These are phyloP conservation scores for Xiphophorus hellerii DNA, from an alignment of 2,113 vertebrate genomes.

Conservation along the genomic window DNA sequence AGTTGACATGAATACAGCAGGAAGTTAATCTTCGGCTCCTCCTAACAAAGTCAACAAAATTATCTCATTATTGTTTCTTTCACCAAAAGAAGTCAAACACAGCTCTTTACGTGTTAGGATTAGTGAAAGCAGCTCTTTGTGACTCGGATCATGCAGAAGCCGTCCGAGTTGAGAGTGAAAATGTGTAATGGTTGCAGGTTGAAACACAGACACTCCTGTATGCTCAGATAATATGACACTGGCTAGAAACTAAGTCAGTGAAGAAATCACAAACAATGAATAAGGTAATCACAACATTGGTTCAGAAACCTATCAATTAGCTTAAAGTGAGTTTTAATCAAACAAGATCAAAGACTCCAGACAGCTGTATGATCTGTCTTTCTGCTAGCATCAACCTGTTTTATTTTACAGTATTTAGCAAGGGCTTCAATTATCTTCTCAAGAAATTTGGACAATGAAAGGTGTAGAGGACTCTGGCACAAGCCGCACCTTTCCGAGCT, in stretches of 20 bases:
- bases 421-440: constrained; percentile 28
- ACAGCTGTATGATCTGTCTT: not conserved
- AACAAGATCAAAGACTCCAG: not conserved
- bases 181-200: constrained; percentile 22
- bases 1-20: not conserved
- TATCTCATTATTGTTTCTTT: not conserved
- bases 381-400: constrained; percentile 17
- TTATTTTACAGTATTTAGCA: constrained; percentile 15
- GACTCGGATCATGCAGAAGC: constrained; percentile 20
- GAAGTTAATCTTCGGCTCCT: not conserved
- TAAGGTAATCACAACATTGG: too few species aligned
- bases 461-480: not conserved
- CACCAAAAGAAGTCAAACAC: not conserved
- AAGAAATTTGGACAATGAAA: not conserved
- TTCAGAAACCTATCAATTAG: not conserved
- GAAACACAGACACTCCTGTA: not conserved
- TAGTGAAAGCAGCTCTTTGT: not conserved
- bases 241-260: not conserved
- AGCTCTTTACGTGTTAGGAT: not conserved
- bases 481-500: constrained; percentile 2
- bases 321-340: too few species aligned
- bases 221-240: not conserved
- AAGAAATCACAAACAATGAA: not conserved
- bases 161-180: not conserved
- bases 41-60: not conserved